These are phyloP conservation scores for Leucophenga maculata DNA, from an alignment of 2,888 invertebrate genomes.

Conservation along the genomic window DNA sequence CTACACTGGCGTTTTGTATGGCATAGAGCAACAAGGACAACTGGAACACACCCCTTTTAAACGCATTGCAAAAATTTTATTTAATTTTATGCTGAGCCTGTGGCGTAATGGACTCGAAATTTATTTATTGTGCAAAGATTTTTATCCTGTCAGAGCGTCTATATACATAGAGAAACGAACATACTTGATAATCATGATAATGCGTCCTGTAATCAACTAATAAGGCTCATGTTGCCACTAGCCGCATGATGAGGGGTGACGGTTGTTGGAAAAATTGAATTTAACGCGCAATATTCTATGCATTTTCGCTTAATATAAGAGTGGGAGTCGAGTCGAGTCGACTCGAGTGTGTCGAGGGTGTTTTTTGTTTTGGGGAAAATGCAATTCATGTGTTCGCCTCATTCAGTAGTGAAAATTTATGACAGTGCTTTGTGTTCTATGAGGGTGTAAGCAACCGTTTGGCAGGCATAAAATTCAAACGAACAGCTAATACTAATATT, in stretches of 20 bases:
- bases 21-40: conserved; percentile 46
- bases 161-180: conserved; percentile 41
- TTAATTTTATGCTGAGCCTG: conserved; percentile 42
- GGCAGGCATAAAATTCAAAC: conserved; percentile 11
- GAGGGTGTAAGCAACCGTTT: conserved; percentile 16
- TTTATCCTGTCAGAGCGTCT: conserved; percentile 13
- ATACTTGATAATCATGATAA: conserved; percentile 73
- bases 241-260: conserved; percentile 43
- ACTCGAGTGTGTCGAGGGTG: conserved; percentile 11
- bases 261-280: conserved; percentile 63
- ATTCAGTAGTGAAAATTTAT: conserved; percentile 56
- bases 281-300: conserved; percentile 69
- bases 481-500: neutral
- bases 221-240: conserved; percentile 66
- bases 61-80: conserved; percentile 37
- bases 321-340: neutral
- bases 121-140: conserved; percentile 52
- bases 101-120: conserved; percentile 40
- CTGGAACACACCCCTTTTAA: conserved; percentile 60
- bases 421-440: conserved; percentile 34
- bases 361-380: conserved; percentile 50
- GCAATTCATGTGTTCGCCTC: conserved; percentile 59
- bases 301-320: conserved; percentile 50
- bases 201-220: conserved; percentile 74
- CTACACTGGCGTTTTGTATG: conserved; percentile 42